These are phyloP conservation scores for Diachasmimorpha longicaudata DNA, from an alignment of 1,140 invertebrate genomes.

Conservation along the genomic window DNA sequence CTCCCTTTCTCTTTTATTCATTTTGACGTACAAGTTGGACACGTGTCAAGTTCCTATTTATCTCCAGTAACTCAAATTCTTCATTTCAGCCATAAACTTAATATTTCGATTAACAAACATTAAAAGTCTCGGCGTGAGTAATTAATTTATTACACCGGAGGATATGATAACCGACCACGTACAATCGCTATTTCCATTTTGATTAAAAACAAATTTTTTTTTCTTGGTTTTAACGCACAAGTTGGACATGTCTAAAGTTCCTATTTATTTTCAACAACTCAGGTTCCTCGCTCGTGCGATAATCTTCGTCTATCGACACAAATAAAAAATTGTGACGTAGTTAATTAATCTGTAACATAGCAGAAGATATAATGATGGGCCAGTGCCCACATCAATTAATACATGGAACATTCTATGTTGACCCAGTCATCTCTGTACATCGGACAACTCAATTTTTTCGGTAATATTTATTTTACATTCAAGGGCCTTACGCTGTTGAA, in stretches of 20 bases:
- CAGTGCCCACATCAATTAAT: conserved; percentile 22
- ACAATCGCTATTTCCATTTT: conserved; percentile 24
- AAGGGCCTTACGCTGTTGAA: background rate
- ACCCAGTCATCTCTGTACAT: background rate
- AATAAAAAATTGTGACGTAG: background rate
- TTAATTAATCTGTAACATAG: background rate
- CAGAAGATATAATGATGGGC: background rate
- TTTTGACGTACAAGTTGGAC: conserved; percentile 2
- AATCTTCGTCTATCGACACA: background rate
- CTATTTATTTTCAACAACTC: conserved; percentile 9
- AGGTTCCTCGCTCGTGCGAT: background rate
- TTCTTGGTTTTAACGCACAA: background rate
- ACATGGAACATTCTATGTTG: background rate
- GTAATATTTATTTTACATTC: background rate
- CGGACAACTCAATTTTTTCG: too few relatives aligned
- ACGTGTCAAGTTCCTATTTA: conserved; percentile 24
- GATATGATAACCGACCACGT: conserved; percentile 20
- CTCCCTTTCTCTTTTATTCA: background rate
- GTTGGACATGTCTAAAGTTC: conserved; percentile 20
- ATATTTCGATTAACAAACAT: background rate
- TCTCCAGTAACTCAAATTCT: background rate
- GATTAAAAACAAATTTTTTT: too few relatives aligned
- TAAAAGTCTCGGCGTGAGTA: background rate
- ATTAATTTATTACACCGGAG: too few relatives aligned
- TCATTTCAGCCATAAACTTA: background rate